Percentiles rank a stretch among this genome's conserved stretches.
These are phyloP conservation scores for Linepithema humile DNA, from an alignment of 1,140 invertebrate species.

Conservation along the genomic window DNA sequence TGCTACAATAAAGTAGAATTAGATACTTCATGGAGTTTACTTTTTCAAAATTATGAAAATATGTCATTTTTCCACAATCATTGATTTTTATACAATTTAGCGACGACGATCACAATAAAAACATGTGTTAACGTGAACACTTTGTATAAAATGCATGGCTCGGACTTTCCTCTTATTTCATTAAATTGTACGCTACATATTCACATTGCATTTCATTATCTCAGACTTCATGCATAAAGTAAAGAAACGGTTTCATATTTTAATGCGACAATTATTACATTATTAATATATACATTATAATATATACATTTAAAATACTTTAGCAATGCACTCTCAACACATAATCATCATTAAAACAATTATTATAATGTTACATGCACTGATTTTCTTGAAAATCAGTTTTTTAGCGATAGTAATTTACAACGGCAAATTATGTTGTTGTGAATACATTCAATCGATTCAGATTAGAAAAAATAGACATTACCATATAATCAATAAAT, in stretches of 20 bases:
- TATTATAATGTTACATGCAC: neutral
- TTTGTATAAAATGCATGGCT: neutral
- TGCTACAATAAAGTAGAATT: too few species aligned
- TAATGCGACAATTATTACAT: neutral
- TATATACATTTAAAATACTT: too few species aligned
- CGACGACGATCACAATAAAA: neutral
- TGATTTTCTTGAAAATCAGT: neutral
- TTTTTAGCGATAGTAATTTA: neutral
- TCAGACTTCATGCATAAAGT: neutral
- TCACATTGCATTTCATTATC: neutral
- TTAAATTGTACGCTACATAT: neutral
- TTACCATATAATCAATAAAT: neutral
- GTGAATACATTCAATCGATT: neutral
- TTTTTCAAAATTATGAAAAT: too few species aligned
- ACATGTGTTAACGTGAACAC: neutral
- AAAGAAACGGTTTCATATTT: slow-evolving; percentile 12
- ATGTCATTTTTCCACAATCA: too few species aligned
- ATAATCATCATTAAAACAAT: slow-evolving; percentile 5
- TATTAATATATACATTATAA: neutral
- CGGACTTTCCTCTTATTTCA: neutral
- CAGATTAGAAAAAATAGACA: neutral
- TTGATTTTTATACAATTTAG: neutral
- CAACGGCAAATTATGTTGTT: slow-evolving; percentile 14
- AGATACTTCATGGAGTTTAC: too few species aligned
- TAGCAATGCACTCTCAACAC: neutral